Percentiles rank a stretch among this genome's conserved stretches.
These are phyloP conservation scores for Beroe forskalii DNA, from an alignment of 37 sponge, comb jelly and placozoan genomes.

Conservation along the genomic window DNA sequence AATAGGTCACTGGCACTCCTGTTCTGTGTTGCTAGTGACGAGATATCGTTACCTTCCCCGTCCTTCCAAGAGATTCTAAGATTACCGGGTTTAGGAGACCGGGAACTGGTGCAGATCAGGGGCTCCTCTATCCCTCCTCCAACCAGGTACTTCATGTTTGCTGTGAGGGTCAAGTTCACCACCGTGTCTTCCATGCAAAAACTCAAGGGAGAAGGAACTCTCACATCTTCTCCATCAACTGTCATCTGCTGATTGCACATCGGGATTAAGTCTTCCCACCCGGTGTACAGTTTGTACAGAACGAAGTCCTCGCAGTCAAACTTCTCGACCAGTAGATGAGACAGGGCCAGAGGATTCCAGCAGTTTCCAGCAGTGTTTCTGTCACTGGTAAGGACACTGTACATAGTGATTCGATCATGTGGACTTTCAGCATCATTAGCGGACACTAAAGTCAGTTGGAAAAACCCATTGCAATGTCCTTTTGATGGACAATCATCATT, in stretches of 20 bases:
- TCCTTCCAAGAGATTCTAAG: not conserved
- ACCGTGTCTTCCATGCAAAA: conserved; percentile 28
- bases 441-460: not conserved
- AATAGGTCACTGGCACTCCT: not conserved
- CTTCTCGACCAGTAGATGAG: not conserved
- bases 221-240: not conserved
- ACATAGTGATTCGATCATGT: not conserved
- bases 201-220: not conserved
- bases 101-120: not conserved
- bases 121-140: not conserved
- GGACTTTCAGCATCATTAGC: not conserved
- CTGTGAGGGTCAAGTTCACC: not conserved
- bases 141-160: not conserved
- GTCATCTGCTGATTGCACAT: not conserved
- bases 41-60: not conserved
- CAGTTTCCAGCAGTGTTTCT: not conserved
- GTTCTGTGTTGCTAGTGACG: not conserved
- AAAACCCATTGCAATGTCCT: not conserved
- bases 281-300: not conserved
- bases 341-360: too few relatives aligned
- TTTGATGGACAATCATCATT: not conserved
- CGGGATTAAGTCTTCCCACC: not conserved
- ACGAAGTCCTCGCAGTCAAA: conserved; percentile 21
- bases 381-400: not conserved
- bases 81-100: conserved; percentile 1